Conservation (phyloP, 2,888 invertebrate species). For the Ophioninae sp. region DNA sequence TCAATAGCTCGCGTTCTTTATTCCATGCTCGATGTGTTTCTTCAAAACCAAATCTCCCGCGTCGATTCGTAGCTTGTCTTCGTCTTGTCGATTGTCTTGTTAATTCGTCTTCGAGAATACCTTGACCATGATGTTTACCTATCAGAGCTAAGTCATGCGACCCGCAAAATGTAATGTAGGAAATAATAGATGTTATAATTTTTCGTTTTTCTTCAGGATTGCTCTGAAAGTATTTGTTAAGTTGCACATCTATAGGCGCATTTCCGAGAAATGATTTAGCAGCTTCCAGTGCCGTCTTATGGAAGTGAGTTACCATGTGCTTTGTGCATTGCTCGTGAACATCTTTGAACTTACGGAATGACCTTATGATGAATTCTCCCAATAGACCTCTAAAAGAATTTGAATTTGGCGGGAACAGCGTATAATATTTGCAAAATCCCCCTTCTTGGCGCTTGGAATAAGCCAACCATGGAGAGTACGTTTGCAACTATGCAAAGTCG, state of each 20-base stretch:
- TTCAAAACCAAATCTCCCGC: conserved; percentile 68
- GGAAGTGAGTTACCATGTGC: conserved; percentile 65
- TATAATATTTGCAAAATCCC: conserved; percentile 67
- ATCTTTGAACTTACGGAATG: conserved; percentile 68
- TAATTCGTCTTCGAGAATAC: conserved; percentile 67
- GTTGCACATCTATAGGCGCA: conserved; percentile 62
- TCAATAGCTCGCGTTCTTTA: conserved; percentile 70
- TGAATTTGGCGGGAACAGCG: conserved; percentile 65
- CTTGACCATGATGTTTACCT: conserved; percentile 65
- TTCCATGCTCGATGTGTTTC: conserved; percentile 68
- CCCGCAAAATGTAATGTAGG: conserved; percentile 67
- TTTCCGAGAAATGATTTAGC: conserved; percentile 68
- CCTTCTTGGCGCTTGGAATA: conserved; percentile 67
- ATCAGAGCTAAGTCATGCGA: conserved; percentile 67
- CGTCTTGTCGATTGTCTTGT: too few relatives aligned
- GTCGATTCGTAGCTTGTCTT: conserved; percentile 67
- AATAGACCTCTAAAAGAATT: conserved; percentile 63
- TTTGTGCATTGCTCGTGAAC: conserved; percentile 67
- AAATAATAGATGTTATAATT: conserved; percentile 50
- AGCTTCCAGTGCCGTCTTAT: conserved; percentile 67
- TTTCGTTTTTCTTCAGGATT: conserved; percentile 50
- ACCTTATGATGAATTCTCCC: conserved; percentile 68
- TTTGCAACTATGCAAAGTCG: conserved; percentile 1
- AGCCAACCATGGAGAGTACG: conserved; percentile 61
- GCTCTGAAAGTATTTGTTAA: conserved; percentile 44